Percentiles rank a stretch among this genome's conserved stretches.
These are phyloP conservation scores for Lagorchestes hirsutus DNA, from an alignment of 2,797 vertebrate genomes.

Conservation along the genomic window DNA sequence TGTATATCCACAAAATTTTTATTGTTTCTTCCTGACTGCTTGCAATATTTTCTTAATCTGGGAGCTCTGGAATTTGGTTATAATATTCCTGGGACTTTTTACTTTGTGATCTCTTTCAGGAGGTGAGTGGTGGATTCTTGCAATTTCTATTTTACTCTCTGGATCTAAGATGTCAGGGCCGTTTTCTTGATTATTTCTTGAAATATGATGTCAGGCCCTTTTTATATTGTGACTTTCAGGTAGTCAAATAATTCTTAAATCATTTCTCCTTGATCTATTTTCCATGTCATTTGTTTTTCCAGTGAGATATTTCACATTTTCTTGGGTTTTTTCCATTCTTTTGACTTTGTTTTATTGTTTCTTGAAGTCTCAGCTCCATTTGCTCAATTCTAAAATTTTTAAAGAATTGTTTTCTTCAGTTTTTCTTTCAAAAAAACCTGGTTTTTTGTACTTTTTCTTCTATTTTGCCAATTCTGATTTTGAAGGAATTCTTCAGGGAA, in stretches of 20 bases:
- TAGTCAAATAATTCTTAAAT: neutral
- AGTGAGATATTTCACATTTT: neutral
- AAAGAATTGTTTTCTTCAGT: neutral
- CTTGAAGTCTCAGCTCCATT: neutral
- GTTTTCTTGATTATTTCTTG: neutral
- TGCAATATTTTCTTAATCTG: neutral
- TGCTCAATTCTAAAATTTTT: neutral
- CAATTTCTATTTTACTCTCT: neutral
- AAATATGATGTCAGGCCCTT: neutral
- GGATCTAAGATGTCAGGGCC: neutral
- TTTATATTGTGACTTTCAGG: neutral
- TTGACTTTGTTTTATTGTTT: neutral
- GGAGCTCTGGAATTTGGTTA: neutral
- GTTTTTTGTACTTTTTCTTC: neutral
- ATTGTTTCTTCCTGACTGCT: neutral
- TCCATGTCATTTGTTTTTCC: neutral
- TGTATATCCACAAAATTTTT: neutral
- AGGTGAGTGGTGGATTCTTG: neutral
- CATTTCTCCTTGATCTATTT: neutral
- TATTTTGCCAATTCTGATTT: neutral
- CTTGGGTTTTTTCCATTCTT: neutral
- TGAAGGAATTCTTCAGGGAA: neutral
- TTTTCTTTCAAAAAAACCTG: neutral
- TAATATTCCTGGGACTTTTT: neutral
- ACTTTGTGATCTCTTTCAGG: neutral